These are phyloP conservation scores for Chromis chromis DNA, from an alignment of 2,797 vertebrate species.

Conservation along the genomic window DNA sequence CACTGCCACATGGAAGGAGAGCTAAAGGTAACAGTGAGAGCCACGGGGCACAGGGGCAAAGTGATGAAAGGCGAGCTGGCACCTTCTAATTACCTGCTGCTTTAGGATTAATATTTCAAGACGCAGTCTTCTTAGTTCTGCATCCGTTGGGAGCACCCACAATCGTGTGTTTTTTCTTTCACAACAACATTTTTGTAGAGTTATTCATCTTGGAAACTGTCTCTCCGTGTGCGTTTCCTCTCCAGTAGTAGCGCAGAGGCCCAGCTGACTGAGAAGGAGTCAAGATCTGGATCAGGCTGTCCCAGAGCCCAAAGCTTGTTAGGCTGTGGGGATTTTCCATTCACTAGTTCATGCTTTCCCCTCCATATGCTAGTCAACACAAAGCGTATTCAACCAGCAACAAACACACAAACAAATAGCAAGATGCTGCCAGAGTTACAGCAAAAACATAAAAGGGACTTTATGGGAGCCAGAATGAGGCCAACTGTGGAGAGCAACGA, in stretches of 20 bases:
- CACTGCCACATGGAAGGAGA: conserved; percentile 42
- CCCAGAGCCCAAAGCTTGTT: conserved; percentile 46
- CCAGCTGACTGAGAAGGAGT: conserved; percentile 43
- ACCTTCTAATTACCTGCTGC: background rate
- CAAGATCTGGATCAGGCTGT: conserved; percentile 51
- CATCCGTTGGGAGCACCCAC: background rate
- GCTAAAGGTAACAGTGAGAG: background rate
- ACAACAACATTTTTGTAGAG: conserved; percentile 8
- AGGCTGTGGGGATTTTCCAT: conserved; percentile 68
- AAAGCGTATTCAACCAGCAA: conserved; percentile 51
- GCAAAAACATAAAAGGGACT: conserved; percentile 49
- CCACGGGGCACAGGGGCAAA: conserved; percentile 10
- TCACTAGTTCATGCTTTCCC: conserved; percentile 39
- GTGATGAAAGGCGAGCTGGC: conserved; percentile 10
- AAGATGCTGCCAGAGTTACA: conserved; percentile 33
- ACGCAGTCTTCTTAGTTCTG: background rate
- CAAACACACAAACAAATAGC: conserved; percentile 63
- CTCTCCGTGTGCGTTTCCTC: conserved; percentile 26
- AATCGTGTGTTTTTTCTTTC: conserved; percentile 2
- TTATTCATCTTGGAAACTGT: conserved; percentile 45
- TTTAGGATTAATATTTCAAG: background rate
- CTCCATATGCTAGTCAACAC: conserved; percentile 45
- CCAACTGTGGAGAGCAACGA: conserved; percentile 24
- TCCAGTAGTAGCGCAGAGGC: conserved; percentile 17
- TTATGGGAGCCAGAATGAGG: conserved; percentile 46